Conservation (phyloP, 2,888 invertebrate species). For the Drosophila tripunctata region DNA sequence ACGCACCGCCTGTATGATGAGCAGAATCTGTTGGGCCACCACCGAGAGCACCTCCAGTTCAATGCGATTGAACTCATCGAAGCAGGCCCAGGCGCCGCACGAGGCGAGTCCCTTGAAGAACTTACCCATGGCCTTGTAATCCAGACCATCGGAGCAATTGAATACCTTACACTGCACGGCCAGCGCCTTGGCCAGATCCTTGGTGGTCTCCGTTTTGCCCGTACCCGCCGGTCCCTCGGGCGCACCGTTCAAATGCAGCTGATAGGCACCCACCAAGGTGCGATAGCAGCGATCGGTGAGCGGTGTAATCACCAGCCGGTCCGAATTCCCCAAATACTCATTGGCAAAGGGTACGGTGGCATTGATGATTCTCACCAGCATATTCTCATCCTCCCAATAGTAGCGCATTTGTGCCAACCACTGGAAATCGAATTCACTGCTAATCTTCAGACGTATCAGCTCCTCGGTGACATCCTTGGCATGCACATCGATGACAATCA, state of each 20-base stretch:
- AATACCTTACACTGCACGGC: constrained; percentile 93
- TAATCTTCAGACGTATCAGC: constrained; percentile 85
- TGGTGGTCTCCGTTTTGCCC: constrained; percentile 95
- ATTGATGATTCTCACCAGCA: constrained; percentile 87
- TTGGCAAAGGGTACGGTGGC: constrained; percentile 89
- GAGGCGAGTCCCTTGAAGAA: constrained; percentile 89
- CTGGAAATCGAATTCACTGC: constrained; percentile 87
- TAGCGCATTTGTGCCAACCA: constrained; percentile 90
- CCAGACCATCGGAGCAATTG: constrained; percentile 90
- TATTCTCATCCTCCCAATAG: constrained; percentile 87
- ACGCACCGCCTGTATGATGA: constrained; percentile 88
- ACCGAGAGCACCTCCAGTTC: constrained; percentile 90
- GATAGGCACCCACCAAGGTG: constrained; percentile 89
- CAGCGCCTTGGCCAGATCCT: constrained; percentile 95
- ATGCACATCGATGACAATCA: constrained; percentile 90
- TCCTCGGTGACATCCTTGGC: constrained; percentile 88
- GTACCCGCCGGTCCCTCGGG: constrained; percentile 92
- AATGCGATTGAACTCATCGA: constrained; percentile 90
- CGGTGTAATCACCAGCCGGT: constrained; percentile 87
- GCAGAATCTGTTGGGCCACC: constrained; percentile 89
- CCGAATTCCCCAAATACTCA: constrained; percentile 89
- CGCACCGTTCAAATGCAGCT: constrained; percentile 89
- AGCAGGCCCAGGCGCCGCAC: constrained; percentile 90
- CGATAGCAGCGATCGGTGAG: constrained; percentile 88
- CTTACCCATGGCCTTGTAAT: constrained; percentile 90